A percentile compares a stretch with the other conserved stretches of the same genome.
These are phyloP conservation scores for Oikopleura dioica DNA, from an alignment of 23 tunicate genomes.

Conservation along the genomic window DNA sequence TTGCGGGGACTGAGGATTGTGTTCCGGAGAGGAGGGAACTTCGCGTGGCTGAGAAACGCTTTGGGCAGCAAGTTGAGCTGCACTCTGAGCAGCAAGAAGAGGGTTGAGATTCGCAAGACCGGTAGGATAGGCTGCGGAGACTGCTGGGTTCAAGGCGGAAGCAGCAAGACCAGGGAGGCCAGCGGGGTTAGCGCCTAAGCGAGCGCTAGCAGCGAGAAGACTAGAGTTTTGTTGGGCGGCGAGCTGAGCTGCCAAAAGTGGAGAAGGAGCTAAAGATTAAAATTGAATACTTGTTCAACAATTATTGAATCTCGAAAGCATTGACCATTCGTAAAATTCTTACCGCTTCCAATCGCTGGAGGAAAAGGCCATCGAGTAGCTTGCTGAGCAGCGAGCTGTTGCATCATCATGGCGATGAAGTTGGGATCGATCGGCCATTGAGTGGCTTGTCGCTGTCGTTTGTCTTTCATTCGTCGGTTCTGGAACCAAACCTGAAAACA, in stretches of 20 bases:
- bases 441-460: constrained; percentile 55
- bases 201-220: constrained; percentile 7
- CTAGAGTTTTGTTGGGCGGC: constrained; percentile 1
- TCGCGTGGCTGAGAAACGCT: too few species aligned
- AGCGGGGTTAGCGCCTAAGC: too few species aligned
- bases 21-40: too few species aligned
- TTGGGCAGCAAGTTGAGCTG: too few species aligned
- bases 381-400: constrained; percentile 20
- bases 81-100: too few species aligned
- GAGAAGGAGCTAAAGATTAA: not conserved
- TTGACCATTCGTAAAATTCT: not conserved
- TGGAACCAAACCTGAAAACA: constrained; percentile 81
- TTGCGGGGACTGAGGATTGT: too few species aligned
- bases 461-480: constrained; percentile 95
- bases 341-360: not conserved
- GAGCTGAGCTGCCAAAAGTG: not conserved
- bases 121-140: too few species aligned
- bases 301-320: too few species aligned
- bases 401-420: constrained; percentile 34
- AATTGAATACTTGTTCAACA: too few species aligned
- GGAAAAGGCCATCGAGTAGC: constrained; percentile 4
- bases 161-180: too few species aligned
- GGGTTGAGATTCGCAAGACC: too few species aligned
- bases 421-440: constrained; percentile 78
- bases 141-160: too few species aligned